Evolutionary conservation across 2,113 vertebrate species (phyloP).

Genomic region (Sigmodon hispidus): DNA sequence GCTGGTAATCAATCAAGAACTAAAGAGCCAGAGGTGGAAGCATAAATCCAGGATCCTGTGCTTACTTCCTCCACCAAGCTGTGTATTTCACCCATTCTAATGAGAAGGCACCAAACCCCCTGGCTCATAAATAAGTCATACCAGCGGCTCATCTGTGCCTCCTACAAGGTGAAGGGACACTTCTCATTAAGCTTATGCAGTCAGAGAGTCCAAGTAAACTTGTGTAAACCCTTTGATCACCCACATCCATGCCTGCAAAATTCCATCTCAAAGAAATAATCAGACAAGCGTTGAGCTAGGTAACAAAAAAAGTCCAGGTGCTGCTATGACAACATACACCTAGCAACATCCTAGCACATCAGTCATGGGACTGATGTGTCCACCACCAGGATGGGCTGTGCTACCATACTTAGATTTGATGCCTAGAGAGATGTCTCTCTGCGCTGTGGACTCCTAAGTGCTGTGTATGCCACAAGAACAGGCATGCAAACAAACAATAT

Average conservation of each 20-base stretch:
- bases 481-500: not conserved
- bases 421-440: not conserved
- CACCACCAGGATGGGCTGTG: not conserved
- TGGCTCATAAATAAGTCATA: not conserved
- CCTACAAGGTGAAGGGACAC: not conserved
- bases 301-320: not conserved
- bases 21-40: not conserved
- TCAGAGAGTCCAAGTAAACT: not conserved
- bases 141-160: not conserved
- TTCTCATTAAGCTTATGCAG: slow-evolving; percentile 3
- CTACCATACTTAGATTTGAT: not conserved
- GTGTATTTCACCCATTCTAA: not conserved
- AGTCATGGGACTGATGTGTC: not conserved
- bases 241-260: not conserved
- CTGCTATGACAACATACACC: not conserved
- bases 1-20: not conserved
- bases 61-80: not conserved
- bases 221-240: not conserved
- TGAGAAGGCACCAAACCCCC: not conserved
- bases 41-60: not conserved
- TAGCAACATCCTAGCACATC: not conserved
- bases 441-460: not conserved
- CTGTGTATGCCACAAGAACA: not conserved
- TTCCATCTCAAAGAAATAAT: slow-evolving; percentile 3
- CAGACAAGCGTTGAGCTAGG: not conserved